Conservation (phyloP, 1,140 invertebrate genomes). For the Eueides isabella region DNA sequence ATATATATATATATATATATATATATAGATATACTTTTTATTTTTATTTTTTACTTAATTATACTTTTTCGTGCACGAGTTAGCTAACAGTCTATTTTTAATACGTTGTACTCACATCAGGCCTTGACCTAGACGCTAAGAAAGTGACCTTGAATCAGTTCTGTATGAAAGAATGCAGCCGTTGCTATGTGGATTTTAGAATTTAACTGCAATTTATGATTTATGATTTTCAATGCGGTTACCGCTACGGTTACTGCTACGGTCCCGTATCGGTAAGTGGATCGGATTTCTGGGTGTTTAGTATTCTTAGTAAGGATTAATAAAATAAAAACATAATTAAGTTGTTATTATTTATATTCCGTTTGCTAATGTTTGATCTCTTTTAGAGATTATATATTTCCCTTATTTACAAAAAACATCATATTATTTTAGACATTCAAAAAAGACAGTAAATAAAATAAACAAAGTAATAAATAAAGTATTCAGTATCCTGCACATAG, state of each 20-base stretch:
- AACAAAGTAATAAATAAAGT: too few species aligned
- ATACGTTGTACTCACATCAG: background rate
- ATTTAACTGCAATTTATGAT: constrained; percentile 4
- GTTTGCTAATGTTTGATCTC: too few species aligned
- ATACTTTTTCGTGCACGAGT: background rate
- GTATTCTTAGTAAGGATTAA: too few species aligned
- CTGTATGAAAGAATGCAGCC: background rate
- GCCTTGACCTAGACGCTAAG: constrained; percentile 1
- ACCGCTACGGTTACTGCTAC: background rate
- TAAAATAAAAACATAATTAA: too few species aligned
- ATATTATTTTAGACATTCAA: too few species aligned
- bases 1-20: too few species aligned
- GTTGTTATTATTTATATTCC: too few species aligned
- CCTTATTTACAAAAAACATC: too few species aligned
- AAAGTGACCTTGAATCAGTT: constrained; percentile 4
- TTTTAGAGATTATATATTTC: too few species aligned
- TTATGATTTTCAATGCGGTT: constrained; percentile 2
- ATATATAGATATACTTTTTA: background rate
- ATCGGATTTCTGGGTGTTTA: too few species aligned
- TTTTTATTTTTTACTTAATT: background rate
- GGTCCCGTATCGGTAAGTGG: background rate
- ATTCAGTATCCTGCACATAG: too few species aligned
- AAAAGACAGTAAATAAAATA: too few species aligned
- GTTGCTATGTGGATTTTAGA: constrained; percentile 3
- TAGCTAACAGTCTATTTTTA: background rate